Evolutionary conservation across 23 tunicate genomes (phyloP).

Genomic region (Phallusia fumigata): DNA sequence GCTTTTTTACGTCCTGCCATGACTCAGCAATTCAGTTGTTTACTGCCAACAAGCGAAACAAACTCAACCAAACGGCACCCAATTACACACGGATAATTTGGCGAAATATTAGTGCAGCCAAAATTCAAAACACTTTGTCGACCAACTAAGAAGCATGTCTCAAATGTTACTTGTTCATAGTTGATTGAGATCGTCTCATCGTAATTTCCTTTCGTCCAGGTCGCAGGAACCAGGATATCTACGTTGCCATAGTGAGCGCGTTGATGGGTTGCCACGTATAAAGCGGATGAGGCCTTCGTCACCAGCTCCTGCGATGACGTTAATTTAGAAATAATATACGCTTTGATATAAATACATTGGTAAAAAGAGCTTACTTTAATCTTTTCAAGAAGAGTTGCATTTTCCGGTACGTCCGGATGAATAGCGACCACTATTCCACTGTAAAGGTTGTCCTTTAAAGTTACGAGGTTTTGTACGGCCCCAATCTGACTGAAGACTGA

Average conservation of each 20-base stretch:
- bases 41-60: too few relatives aligned
- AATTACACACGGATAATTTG: too few relatives aligned
- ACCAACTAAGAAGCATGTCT: too few relatives aligned
- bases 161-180: conserved; percentile 24
- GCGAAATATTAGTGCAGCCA: too few relatives aligned
- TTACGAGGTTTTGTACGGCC: not conserved
- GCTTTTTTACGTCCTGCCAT: too few relatives aligned
- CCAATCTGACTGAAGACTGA: not conserved
- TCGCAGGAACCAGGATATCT: conserved; percentile 56
- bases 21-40: too few relatives aligned
- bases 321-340: too few relatives aligned
- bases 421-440: conserved; percentile 67
- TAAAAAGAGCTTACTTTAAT: conserved; percentile 21
- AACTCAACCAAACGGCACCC: too few relatives aligned
- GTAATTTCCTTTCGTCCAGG: conserved; percentile 53
- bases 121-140: too few relatives aligned
- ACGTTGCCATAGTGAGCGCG: conserved; percentile 56
- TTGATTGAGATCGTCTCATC: not conserved
- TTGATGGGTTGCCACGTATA: conserved; percentile 50
- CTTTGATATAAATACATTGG: not conserved
- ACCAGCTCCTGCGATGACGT: conserved; percentile 25
- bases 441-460: conserved; percentile 45
- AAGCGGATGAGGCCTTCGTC: conserved; percentile 51
- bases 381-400: conserved; percentile 20
- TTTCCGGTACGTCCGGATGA: conserved; percentile 60